Conservation (phyloP, 2,888 invertebrate species). For the Encarsia formosa region DNA sequence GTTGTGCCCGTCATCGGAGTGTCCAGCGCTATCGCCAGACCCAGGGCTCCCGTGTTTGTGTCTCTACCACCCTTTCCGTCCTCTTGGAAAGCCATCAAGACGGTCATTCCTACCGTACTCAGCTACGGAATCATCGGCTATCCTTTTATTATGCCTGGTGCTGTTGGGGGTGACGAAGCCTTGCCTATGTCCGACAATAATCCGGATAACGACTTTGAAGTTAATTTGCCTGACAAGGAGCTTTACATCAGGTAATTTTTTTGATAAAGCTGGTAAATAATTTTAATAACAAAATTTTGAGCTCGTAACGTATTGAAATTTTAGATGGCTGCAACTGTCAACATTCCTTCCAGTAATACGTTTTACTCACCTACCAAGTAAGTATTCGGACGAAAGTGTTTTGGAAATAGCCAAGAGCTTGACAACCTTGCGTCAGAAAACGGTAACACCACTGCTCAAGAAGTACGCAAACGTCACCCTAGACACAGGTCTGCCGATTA, state of each 20-base stretch:
- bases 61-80: slow-evolving; percentile 82
- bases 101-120: slow-evolving; percentile 81
- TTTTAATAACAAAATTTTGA: too few relatives aligned
- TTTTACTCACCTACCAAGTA: slow-evolving; percentile 84
- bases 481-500: slow-evolving; percentile 77
- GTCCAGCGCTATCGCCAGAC: slow-evolving; percentile 76
- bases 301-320: background rate
- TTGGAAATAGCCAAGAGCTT: slow-evolving; percentile 73
- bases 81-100: slow-evolving; percentile 79
- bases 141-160: slow-evolving; percentile 89
- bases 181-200: slow-evolving; percentile 60
- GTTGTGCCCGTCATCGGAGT: slow-evolving; percentile 72
- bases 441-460: slow-evolving; percentile 71
- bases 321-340: slow-evolving; percentile 83
- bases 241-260: slow-evolving; percentile 68
- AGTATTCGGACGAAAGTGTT: slow-evolving; percentile 76
- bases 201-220: slow-evolving; percentile 76
- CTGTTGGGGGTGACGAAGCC: slow-evolving; percentile 85
- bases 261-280: too few relatives aligned
- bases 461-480: slow-evolving; percentile 75
- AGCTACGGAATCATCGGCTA: slow-evolving; percentile 88
- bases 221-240: slow-evolving; percentile 71
- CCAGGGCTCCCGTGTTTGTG: slow-evolving; percentile 80
- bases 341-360: slow-evolving; percentile 90
- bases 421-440: slow-evolving; percentile 69